These are phyloP conservation scores for Protonemura montana DNA, from an alignment of 2,888 invertebrate species.

Conservation along the genomic window DNA sequence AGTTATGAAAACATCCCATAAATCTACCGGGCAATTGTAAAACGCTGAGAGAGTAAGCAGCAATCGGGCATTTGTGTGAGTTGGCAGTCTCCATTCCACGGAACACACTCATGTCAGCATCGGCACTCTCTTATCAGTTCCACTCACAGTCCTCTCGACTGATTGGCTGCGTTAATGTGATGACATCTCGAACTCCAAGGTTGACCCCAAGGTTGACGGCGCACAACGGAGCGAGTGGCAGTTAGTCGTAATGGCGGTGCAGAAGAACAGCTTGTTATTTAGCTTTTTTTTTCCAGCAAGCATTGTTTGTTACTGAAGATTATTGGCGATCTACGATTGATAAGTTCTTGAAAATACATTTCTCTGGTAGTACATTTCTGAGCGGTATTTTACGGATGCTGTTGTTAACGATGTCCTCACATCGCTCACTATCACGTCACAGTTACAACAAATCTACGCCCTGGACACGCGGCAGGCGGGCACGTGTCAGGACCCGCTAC, in stretches of 20 bases:
- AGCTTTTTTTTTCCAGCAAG: constrained; percentile 33
- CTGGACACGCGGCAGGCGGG: too few relatives aligned
- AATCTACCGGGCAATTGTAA: constrained; percentile 35
- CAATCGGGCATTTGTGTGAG: constrained; percentile 31
- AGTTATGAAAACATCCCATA: constrained; percentile 35
- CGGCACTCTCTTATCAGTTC: not conserved
- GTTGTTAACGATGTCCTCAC: constrained; percentile 3
- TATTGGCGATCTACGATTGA: constrained; percentile 33
- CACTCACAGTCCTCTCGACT: constrained; percentile 17
- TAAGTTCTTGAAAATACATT: constrained; percentile 13
- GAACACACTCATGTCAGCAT: not conserved
- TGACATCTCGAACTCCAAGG: too few relatives aligned
- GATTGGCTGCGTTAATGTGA: too few relatives aligned
- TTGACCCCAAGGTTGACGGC: not conserved
- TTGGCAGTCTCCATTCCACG: constrained; percentile 26
- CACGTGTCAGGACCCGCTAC: constrained; percentile 48
- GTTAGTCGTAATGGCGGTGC: constrained; percentile 38
- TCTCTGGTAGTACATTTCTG: constrained; percentile 17
- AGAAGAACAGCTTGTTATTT: constrained; percentile 27
- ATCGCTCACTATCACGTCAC: not conserved
- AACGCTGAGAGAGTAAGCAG: constrained; percentile 21
- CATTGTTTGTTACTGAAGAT: constrained; percentile 26
- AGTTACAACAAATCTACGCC: constrained; percentile 18
- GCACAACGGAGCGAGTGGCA: not conserved
- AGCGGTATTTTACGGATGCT: constrained; percentile 33